Base-by-base conservation (phyloP, 2,113 vertebrate species). In the Puffinus mauretanicus region DNA sequence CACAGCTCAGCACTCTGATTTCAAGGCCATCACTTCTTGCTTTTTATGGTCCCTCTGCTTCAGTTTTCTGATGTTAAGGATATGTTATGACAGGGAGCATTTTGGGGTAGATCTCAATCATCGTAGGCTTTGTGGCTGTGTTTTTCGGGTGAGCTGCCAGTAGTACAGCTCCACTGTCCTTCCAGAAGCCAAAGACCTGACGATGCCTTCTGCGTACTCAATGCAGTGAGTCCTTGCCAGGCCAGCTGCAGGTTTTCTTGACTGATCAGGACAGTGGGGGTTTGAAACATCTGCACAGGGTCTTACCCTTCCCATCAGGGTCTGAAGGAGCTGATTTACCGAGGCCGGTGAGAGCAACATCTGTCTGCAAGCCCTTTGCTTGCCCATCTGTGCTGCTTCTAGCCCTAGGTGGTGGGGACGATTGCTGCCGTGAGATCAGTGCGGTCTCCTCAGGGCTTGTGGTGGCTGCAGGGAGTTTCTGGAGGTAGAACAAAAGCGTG, bases 331-430 rank as follows among this genome's bases (percentile, higher is more conserved):
- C 58, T 51, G 58, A 62, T 65, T 29, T 18, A 26, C 49, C 2
- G 8, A 30, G 47, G 47, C 29, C 0, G 3, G 19, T 7, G 32
- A 82, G 88, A 73, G 26, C n/a, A 51, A 15, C 2, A 0, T 62
- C 52, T 52, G 10, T 24, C 26, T 47, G 49, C 60, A 20, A 42
- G 30, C 38, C 70, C 44, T 78, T 66, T 62, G 91, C 51, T 46
- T 46, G 38, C 62, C 34, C 16, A 10, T 64, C 47, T 38, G 30
- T 46, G 44, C 38, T 22, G 54, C 73, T 46, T 25, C 78, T 51
- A 22, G 15, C 46, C 36, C 7, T 7, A 5, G 32, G 8, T 2
- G 0, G 79, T 18, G n/a, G 20, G 30, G 34, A 12, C 9, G 27
- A 5, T 8, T 7, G 16, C 77, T 80, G 72, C 19, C 0, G 2